Evolutionary conservation across 1,140 invertebrate species (phyloP).

Genomic region (Lasaia peninsularis): DNA sequence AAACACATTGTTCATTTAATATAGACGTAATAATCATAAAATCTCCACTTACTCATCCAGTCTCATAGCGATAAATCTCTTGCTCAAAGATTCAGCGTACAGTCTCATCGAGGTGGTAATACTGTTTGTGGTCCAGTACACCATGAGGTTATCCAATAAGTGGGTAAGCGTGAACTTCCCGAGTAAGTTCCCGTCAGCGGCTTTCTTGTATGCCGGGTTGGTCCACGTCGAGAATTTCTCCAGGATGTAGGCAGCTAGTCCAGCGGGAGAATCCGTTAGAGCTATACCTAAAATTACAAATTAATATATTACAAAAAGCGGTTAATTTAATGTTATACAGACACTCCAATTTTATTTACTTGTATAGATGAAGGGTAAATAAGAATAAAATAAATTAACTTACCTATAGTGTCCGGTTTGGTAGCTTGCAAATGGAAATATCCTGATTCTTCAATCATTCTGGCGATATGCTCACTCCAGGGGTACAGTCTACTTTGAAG

Average conservation of each 20-base stretch:
- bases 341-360: neutral
- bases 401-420: conserved; percentile 89
- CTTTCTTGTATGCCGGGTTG: conserved; percentile 76
- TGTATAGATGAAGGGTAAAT: neutral
- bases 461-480: conserved; percentile 31
- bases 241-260: conserved; percentile 88
- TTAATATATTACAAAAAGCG: neutral
- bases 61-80: conserved; percentile 18
- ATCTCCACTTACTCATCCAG: conserved; percentile 44
- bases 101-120: conserved; percentile 87
- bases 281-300: conserved; percentile 70
- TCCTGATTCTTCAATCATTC: conserved; percentile 83
- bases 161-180: conserved; percentile 82
- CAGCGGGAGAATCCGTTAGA: conserved; percentile 83
- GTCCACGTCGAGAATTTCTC: conserved; percentile 93
- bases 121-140: conserved; percentile 89
- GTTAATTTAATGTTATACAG: too few relatives aligned
- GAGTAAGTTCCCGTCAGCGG: conserved; percentile 84
- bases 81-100: conserved; percentile 79
- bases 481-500: conserved; percentile 42
- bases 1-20: too few relatives aligned
- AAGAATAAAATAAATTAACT: conserved; percentile 19
- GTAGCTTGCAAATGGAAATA: conserved; percentile 92
- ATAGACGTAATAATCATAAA: too few relatives aligned
- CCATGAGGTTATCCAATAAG: conserved; percentile 91